A percentile compares a stretch with the other conserved stretches of the same genome.
Conservation (phyloP, 2,888 invertebrate genomes). For the Eristalis intricaria region DNA sequence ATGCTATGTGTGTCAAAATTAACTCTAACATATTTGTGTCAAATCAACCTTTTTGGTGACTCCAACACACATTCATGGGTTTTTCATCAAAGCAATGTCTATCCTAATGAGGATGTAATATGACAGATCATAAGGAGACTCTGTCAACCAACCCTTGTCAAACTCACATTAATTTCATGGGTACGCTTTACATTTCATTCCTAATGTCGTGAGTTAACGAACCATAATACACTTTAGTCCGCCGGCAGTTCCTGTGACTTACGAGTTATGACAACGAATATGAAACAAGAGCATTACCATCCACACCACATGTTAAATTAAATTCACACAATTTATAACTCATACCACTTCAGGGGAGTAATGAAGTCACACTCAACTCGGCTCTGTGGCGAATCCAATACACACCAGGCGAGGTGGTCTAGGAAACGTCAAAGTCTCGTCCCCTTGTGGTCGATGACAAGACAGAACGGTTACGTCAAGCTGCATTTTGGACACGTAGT, state of each 20-base stretch:
- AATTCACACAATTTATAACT: neutral
- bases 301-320: neutral
- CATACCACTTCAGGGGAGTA: too few relatives aligned
- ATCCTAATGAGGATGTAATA: neutral
- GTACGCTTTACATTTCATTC: neutral
- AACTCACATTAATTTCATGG: neutral
- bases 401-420: neutral
- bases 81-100: neutral
- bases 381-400: too few relatives aligned
- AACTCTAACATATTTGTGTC: neutral
- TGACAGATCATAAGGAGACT: neutral
- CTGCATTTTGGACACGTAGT: neutral
- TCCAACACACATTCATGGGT: neutral
- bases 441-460: neutral
- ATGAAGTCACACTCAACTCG: too few relatives aligned
- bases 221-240: neutral
- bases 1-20: too few relatives aligned
- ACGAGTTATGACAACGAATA: neutral
- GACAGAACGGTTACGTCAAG: neutral
- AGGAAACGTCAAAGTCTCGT: neutral
- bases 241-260: neutral
- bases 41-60: neutral
- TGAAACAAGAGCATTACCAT: neutral
- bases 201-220: neutral
- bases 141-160: neutral